A percentile compares a stretch with the other conserved stretches of the same genome.
Evolutionary conservation across 2,888 invertebrate genomes (phyloP).

Genomic region (Acanthopleura granulata): DNA sequence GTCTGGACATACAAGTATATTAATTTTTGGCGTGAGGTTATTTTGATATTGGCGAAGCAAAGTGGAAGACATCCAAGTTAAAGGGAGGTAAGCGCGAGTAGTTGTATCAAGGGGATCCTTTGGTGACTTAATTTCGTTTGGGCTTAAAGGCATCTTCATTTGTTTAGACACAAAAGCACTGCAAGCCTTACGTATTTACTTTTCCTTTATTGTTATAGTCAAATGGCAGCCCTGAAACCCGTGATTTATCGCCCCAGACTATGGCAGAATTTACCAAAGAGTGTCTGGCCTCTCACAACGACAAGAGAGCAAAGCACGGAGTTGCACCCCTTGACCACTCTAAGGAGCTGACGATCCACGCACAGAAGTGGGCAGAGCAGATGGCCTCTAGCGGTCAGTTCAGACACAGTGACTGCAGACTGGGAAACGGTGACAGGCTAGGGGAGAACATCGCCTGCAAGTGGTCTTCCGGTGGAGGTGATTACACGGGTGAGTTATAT

Average conservation of each 20-base stretch:
- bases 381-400: constrained; percentile 85
- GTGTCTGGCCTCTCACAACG: constrained; percentile 55
- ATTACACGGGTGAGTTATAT: constrained; percentile 55
- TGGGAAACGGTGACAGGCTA: constrained; percentile 77
- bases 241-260: constrained; percentile 74
- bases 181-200: too few species aligned
- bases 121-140: too few species aligned
- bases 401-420: constrained; percentile 80
- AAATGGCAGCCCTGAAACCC: too few species aligned
- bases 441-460: constrained; percentile 67
- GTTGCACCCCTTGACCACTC: constrained; percentile 45
- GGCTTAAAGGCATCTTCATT: constrained; percentile 73
- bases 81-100: constrained; percentile 75
- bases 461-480: constrained; percentile 57
- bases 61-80: constrained; percentile 28
- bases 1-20: too few species aligned
- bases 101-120: too few species aligned
- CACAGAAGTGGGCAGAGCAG: constrained; percentile 89
- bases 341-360: constrained; percentile 64
- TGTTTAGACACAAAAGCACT: too few species aligned
- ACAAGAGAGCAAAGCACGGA: constrained; percentile 50
- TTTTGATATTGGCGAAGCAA: constrained; percentile 17
- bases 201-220: too few species aligned
- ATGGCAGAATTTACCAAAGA: constrained; percentile 58
- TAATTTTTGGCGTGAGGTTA: too few species aligned